phyloP scores from a whole-genome alignment of 2,888 invertebrate species.

The Rhingia rostrata region DNA sequence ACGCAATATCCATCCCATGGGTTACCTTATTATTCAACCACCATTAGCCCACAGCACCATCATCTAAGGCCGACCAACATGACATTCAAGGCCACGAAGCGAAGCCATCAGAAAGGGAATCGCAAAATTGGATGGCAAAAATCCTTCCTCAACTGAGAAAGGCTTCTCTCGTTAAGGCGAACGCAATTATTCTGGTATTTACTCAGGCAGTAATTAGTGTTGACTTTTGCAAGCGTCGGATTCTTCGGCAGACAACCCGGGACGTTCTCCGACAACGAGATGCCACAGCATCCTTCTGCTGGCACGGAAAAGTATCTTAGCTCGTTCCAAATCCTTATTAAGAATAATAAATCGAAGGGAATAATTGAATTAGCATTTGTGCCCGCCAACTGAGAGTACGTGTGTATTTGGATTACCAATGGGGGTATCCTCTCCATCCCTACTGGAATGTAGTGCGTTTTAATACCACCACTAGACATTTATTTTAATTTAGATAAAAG shows the following conservation, averaged over 20 bases:
- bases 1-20: constrained; percentile 43
- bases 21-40: constrained; percentile 59
- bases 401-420: neutral
- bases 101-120: constrained; percentile 3
- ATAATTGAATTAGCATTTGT: constrained; percentile 69
- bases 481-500: no score
- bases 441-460: no score
- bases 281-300: constrained; percentile 29
- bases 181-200: constrained; percentile 69
- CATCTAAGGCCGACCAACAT: neutral
- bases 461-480: no score
- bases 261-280: neutral
- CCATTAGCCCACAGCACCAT: constrained; percentile 18
- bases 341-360: constrained; percentile 69
- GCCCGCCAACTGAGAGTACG: neutral
- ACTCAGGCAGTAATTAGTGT: constrained; percentile 67
- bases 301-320: constrained; percentile 6
- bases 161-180: constrained; percentile 57
- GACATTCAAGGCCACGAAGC: constrained; percentile 18
- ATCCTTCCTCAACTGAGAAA: constrained; percentile 21
- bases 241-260: constrained; percentile 17
- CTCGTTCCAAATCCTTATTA: constrained; percentile 41
- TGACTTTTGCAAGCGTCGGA: constrained; percentile 59
- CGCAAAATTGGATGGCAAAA: neutral
- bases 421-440: neutral